Percentiles rank a stretch among this genome's conserved stretches.
Evolutionary conservation across 1,140 invertebrate genomes (phyloP).

Genomic region (Leptoteleia sp.): DNA sequence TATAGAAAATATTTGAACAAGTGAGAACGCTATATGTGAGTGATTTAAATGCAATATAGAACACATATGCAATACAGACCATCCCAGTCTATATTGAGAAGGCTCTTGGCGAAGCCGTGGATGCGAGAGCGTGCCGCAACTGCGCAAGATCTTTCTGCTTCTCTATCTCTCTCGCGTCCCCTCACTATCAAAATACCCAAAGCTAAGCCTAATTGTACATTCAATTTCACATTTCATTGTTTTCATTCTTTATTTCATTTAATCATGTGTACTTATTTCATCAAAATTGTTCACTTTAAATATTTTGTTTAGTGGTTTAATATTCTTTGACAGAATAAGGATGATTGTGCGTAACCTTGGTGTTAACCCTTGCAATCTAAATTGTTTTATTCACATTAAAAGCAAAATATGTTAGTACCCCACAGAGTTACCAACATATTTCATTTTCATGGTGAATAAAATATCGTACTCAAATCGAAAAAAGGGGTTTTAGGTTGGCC

Average conservation of each 20-base stretch:
- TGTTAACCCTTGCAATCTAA: too few species aligned
- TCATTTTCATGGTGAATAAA: too few species aligned
- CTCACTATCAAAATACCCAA: slow-evolving; percentile 79
- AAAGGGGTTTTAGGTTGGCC: too few species aligned
- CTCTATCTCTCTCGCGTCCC: slow-evolving; percentile 79
- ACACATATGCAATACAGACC: slow-evolving; percentile 78
- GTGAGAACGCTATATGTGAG: slow-evolving; percentile 52
- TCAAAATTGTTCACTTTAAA: too few species aligned
- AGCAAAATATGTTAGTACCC: too few species aligned
- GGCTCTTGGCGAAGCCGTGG: slow-evolving; percentile 82
- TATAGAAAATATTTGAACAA: slow-evolving; percentile 57
- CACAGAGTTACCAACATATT: too few species aligned
- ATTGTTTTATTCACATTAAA: too few species aligned
- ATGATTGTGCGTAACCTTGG: too few species aligned
- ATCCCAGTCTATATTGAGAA: slow-evolving; percentile 81
- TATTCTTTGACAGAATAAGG: too few species aligned
- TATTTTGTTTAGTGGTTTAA: too few species aligned
- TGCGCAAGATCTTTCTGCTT: slow-evolving; percentile 80
- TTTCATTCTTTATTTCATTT: slow-evolving; percentile 6
- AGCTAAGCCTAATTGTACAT: slow-evolving; percentile 73
- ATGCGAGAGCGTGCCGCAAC: slow-evolving; percentile 82
- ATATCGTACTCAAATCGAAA: too few species aligned
- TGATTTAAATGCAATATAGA: slow-evolving; percentile 66
- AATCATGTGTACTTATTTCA: too few species aligned
- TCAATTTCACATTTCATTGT: slow-evolving; percentile 21